Base-by-base conservation (phyloP, 2,797 vertebrate genomes). In the Chelon labrosus region DNA sequence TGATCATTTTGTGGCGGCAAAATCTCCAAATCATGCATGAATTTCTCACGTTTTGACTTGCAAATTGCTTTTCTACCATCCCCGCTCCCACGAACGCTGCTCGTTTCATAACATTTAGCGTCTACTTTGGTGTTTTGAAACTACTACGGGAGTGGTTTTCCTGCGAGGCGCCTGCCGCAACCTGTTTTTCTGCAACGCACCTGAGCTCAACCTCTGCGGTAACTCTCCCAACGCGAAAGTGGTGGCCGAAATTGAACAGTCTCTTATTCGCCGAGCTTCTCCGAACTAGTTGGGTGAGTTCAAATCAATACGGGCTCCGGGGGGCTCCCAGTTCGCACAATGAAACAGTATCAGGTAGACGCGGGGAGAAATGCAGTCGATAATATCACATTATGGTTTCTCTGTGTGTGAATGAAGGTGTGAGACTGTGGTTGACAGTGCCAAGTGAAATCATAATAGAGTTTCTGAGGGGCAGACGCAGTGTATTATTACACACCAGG, bases 401-500 rank as follows among this genome's bases (percentile, higher is more conserved):
- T 70, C 65, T 77, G 55, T 71, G 85, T 84, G 83, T 77, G 85
- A 78, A 80, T 85, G 66, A 86, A 82, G 73, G 77, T 73, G 70
- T 65, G 76, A 71, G 83, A 63, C 75, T 27, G 63, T 12, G 66
- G 80, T 58, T 61, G 84, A 85, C 84, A 70, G 73, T 62, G 78
- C 82, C 85, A 84, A 85, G 88, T 86, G 80, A 82, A 85, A 84
- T 86, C 89, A 85, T 90, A 90, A 90, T 91, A 76, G 81, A 85
- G 76, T 88, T 88, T 85, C 77, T 81, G 77, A 88, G 80, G 83
- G 65, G 78, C 80, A 88, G 85, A 76, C 81, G 52, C 67, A 81
- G 84, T 82, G 70, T 91, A 85, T 90, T 88, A 87, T 89, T 91
- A 87, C 84, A 86, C 70, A 77, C 68, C 52, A 52, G 57, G 55